Base-by-base conservation (phyloP, 1,140 invertebrate species). In the Eumeta japonica region DNA sequence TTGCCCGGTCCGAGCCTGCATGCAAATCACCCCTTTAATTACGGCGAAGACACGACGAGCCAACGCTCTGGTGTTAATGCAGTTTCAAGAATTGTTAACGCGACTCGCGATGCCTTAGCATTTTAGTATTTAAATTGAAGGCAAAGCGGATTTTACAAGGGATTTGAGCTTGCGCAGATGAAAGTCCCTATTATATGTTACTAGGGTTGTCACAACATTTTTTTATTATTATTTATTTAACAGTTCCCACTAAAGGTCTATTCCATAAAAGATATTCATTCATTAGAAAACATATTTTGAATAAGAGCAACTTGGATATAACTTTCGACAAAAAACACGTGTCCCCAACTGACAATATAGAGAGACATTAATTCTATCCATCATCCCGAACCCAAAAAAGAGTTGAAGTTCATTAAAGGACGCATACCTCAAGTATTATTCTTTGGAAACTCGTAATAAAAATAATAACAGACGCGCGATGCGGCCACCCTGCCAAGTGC, bases 351-450 rank as follows among this genome's bases (percentile, higher is more conserved):
- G 60, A 73, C 66, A 68, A 71, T 68, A 58, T 65, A 48, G 51
- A 48, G 58, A 53, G 60, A 68, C 66, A 73, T 67, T 68, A 70
- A 70, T 70, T 70, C 65, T 68, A 73, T 73, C 62, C 62, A 70
- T 70, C 65, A 73, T 61, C 59, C 55, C 51, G 50, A 53, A 41
- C 60, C 49, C 54, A 64, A 70, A 71, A n/a, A 73, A 66, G 65
- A 66, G 68, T 62, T 56, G 58, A 66, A 68, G 60, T 73, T 73
- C 68, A 73, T 73, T 73, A 73, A 67, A 66, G 58, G 57, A 70
- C 62, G 57, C 64, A 73, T 70, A 62, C 64, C 68, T 63, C 58
- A 52, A 71, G 68, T 67, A 71, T 73, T 70, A 73, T 73, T 73
- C 66, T 73, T 70, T 70, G 58, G 55, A 70, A 65, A 62, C 59